Base-by-base conservation (phyloP, 2,113 vertebrate genomes). In the Hassar affinis region DNA sequence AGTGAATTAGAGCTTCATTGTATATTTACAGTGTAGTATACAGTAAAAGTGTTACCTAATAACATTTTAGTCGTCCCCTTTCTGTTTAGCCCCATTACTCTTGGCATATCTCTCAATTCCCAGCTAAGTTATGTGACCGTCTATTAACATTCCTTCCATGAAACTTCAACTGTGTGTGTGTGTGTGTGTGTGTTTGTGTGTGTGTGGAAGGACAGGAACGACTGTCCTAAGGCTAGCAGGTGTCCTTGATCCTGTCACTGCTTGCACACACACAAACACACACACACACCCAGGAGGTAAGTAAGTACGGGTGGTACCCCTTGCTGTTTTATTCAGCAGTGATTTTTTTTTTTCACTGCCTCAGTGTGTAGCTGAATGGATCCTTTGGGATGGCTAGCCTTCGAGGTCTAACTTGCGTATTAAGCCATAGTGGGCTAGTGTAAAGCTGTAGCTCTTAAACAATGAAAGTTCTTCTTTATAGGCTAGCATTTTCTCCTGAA, bases 91-190 rank as follows among this genome's bases (percentile, higher is more conserved):
- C 18, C 18, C 30, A 79, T 74, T 75, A 42, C 22, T 62, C 35
- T n/a, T 47, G 9, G 11, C 45, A 51, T 4, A 20, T 15, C 72
- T 18, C 80, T 52, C 62, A 38, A 59, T 33, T 56, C 78, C 42
- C 22, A 52, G 45, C 51, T 77, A 38, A 56, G 74, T 56, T 77
- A 77, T 77, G 51, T 77, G 30, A 77, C 51, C 5, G 33, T 56
- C 85, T 78, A 83, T 84, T 84, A 88, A 79, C 83, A 86, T 86
- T 88, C 83, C 79, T 80, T 85, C 81, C 81, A 78, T 82, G 12
- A 82, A 74, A 86, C 77, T 52, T 79, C 80, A 82, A 71, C 74
- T 66, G 52, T 45, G 25, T 72, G 80, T 82, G 35, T 27, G 72
- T n/a, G n/a, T n/a, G n/a, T n/a, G n/a, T n/a, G n/a, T n/a, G n/a